These are phyloP conservation scores for Acrobasis repandana DNA, from an alignment of 2,888 invertebrate genomes.

Conservation along the genomic window DNA sequence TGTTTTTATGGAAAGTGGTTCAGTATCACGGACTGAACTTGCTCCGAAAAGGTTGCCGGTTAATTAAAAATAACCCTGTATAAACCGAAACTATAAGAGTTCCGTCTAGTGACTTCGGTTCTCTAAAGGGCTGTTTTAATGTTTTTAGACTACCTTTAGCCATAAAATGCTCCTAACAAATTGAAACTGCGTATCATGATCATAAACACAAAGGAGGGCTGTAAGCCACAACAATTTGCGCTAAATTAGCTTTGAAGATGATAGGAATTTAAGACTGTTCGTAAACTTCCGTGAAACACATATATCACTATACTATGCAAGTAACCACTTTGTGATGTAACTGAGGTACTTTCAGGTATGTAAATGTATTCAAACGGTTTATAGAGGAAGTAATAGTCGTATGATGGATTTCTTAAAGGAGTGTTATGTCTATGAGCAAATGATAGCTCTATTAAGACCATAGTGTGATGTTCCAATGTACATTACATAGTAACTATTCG, in stretches of 20 bases:
- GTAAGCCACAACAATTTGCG: conserved; percentile 6
- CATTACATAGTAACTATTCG: not conserved
- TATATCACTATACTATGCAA: not conserved
- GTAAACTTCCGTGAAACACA: not conserved
- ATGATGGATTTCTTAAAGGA: conserved; percentile 10
- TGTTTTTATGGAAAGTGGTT: no score
- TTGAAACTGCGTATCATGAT: not conserved
- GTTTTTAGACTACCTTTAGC: not conserved
- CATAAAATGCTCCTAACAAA: conserved; percentile 1
- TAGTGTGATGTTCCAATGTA: not conserved
- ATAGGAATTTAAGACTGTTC: conserved; percentile 6
- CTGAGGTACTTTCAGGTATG: not conserved
- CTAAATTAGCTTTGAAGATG: not conserved
- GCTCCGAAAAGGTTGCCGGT: no score
- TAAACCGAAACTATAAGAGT: no score
- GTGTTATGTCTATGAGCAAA: conserved; percentile 6
- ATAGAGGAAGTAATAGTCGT: conserved; percentile 6
- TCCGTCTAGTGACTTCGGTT: no score
- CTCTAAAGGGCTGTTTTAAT: no score
- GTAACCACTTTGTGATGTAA: not conserved
- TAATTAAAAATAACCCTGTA: no score
- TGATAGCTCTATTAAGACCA: conserved; percentile 5
- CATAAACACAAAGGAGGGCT: not conserved
- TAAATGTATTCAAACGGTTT: not conserved
- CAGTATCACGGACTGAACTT: no score